A percentile compares a stretch with the other conserved stretches of the same genome.
phyloP scores from a whole-genome alignment of 2,797 vertebrate species.

The Propithecus perrieri region DNA sequence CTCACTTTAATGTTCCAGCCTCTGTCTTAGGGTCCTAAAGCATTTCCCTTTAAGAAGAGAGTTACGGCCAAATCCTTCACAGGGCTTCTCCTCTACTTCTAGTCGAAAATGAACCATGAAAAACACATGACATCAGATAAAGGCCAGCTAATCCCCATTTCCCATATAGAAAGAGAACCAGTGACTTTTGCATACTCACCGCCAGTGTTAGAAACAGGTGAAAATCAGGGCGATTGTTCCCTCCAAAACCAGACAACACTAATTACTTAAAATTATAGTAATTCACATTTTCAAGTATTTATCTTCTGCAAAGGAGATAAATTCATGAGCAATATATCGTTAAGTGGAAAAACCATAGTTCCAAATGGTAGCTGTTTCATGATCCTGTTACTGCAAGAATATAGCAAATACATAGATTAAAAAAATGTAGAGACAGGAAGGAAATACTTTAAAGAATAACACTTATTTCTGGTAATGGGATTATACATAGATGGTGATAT shows the following conservation, averaged over 20 bases:
- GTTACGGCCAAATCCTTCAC: not conserved
- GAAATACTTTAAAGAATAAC: not conserved
- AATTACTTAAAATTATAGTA: slow-evolving; percentile 18
- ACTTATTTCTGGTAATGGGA: not conserved
- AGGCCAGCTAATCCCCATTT: not conserved
- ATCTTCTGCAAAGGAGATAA: not conserved
- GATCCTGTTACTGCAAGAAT: not conserved
- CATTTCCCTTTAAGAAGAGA: not conserved
- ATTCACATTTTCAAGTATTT: slow-evolving; percentile 25
- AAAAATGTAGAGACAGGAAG: not conserved
- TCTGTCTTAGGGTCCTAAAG: not conserved
- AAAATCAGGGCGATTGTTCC: not conserved
- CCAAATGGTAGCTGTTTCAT: not conserved
- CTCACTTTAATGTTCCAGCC: not conserved
- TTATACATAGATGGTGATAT: not conserved
- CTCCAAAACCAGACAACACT: slow-evolving; percentile 9
- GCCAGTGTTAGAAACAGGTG: not conserved
- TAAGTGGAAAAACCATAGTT: slow-evolving; percentile 41
- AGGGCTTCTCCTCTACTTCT: not conserved
- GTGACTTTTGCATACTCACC: not conserved
- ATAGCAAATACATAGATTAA: not conserved
- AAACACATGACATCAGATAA: not conserved
- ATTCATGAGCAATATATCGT: not conserved
- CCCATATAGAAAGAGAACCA: not conserved
- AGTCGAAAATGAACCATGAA: not conserved